Base-by-base conservation (phyloP, 2,888 invertebrate species). In the Prionchulus punctatus region DNA sequence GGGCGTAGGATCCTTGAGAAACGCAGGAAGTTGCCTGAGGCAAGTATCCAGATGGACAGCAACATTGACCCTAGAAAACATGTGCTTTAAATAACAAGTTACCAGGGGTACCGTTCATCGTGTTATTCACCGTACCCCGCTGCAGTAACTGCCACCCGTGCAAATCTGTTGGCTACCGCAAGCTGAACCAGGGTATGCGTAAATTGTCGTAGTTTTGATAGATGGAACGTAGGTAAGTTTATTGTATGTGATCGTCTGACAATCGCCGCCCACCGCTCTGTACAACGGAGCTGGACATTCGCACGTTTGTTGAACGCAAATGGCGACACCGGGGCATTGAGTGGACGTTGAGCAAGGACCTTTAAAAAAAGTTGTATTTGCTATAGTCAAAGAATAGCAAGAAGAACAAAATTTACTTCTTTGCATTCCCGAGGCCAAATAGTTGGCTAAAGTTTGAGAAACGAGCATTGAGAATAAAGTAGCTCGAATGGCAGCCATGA, bases 241-340 rank as follows among this genome's bases (percentile, higher is more conserved):
- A 18, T 36, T 36, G 36, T 12, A 12, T 7, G 36, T 36, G 36
- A 18, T 36, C 36, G 18, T 7, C 12, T 36, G 36, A 18, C 36
- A 36, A 36, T 36, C 12, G 7, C 36, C 36, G 7, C 36, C 36
- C 18, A 36, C 36, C 7, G 36, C 36, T 36, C 7, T 36, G 18
- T 36, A 36, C 36, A 36, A 18, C 18, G 36, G 36, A 18, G 36
- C 36, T 12, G 36, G 36, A 18, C 36, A 36, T 18, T 36, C 12
- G 36, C 36, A 36, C 12, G 18, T 36, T 7, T 7, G 12, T 36
- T 18, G 36, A 7, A 12, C 12, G 36, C 36, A 36, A 18, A 25
- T 83, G 83, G 47, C 85, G 18, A 36, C 36, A 18, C 36, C 36
- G 18, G 36, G 18, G 36, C 36, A 36, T 7, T 7, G 36, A 18